Base-by-base conservation (phyloP, 2,888 invertebrate genomes). In the Catocala fraxini region DNA sequence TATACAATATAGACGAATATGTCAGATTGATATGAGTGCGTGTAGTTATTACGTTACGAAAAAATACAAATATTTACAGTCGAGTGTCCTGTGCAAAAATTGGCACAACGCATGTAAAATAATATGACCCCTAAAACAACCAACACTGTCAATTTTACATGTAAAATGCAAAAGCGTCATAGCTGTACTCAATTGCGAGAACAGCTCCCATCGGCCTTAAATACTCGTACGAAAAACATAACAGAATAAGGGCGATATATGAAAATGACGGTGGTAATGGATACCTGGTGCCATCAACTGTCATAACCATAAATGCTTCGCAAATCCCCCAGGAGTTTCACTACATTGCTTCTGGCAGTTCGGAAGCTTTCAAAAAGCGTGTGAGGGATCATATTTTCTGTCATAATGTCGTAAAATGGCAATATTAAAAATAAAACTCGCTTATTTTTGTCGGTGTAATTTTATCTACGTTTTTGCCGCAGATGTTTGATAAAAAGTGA, bases 301-400 rank as follows among this genome's bases (percentile, higher is more conserved):
- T 56, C 55, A 68, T 70, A 65, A 70, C 58, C 75, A 62, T 77
- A 68, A 74, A 70, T 73, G 73, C 64, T 64, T 43, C 25, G 57
- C 65, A 66, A 68, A 65, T 70, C 63, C 75, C 62, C 47, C 43
- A 46, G 58, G 77, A 74, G 65, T 65, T 68, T 63, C 53, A 73
- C 51, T 59, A 67, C 49, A 51, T 52, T 59, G 65, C 49, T 61
- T 6, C 52, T 62, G 61, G 60, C 70, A 70, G 63, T 54, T 63
- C 52, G 15, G n/a, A 59, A 57, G 63, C 63, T 55, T 53, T 53
- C 55, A 49, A 62, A 64, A 58, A 62, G 34, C 7, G 54, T 56
- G 35, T 10, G 15, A 9, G 10, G 34, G 34, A 51, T 12, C 47
- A 47, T 51, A 51, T 59, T 46, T 59, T 51, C 47, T 51, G 35